A percentile compares a stretch with the other conserved stretches of the same genome.
Evolutionary conservation across 1,140 invertebrate genomes (phyloP).

Genomic region (Colletes gigas): DNA sequence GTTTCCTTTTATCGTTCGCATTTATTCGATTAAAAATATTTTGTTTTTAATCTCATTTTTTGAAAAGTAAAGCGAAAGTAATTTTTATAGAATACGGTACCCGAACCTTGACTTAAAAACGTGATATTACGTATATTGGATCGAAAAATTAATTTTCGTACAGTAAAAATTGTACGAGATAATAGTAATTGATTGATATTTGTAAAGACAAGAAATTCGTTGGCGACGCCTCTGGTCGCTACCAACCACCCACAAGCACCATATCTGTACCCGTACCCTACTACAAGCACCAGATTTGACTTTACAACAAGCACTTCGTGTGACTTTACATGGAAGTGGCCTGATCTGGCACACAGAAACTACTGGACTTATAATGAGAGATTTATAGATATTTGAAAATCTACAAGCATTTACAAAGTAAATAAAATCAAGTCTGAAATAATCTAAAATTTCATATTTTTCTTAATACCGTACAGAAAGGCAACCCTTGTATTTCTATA

Average conservation of each 20-base stretch:
- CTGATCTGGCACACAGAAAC: constrained; percentile 4
- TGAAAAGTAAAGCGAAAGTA: no score
- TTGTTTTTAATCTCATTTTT: no score
- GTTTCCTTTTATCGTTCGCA: no score
- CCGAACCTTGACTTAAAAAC: no score
- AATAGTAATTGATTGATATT: not conserved
- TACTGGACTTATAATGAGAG: not conserved
- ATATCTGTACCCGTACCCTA: not conserved
- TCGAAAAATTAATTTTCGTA: not conserved
- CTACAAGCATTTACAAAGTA: not conserved
- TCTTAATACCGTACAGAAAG: no score
- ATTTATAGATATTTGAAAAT: constrained; percentile 5
- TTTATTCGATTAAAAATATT: no score
- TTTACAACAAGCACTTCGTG: constrained; percentile 18
- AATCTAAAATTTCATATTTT: no score
- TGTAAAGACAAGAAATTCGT: not conserved
- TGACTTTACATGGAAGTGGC: not conserved
- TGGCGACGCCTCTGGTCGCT: constrained; percentile 14
- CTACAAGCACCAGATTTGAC: constrained; percentile 26
- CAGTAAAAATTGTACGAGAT: not conserved
- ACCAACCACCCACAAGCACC: constrained; percentile 9
- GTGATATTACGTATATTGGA: no score
- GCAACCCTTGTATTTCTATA: no score
- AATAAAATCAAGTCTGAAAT: not conserved
- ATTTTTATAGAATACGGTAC: no score